A percentile compares a stretch with the other conserved stretches of the same genome.
Evolutionary conservation across 2,888 invertebrate species (phyloP).

Genomic region (Buathra laborator): DNA sequence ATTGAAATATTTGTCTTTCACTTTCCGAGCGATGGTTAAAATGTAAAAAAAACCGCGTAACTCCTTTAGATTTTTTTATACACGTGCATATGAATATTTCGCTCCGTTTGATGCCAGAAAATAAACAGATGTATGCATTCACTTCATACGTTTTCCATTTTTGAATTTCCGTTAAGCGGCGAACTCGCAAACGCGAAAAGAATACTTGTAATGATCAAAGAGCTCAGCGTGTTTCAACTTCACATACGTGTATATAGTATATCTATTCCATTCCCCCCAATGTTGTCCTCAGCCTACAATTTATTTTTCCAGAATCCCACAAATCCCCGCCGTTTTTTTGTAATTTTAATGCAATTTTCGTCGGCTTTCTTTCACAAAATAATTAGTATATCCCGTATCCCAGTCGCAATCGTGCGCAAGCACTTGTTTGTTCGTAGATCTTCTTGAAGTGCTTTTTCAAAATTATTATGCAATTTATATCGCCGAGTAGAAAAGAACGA

Average conservation of each 20-base stretch:
- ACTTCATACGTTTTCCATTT: not conserved
- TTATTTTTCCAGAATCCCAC: constrained; percentile 7
- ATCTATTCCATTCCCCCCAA: not conserved
- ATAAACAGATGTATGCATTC: not conserved
- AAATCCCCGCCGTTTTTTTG: not conserved
- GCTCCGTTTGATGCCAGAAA: not conserved
- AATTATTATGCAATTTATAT: not conserved
- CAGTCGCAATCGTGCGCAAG: not conserved
- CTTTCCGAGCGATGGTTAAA: not conserved
- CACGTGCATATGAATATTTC: not conserved
- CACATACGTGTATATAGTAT: not conserved
- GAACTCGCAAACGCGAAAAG: not conserved
- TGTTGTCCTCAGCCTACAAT: not conserved
- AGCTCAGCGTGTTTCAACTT: not conserved
- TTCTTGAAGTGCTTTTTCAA: not conserved
- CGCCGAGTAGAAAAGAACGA: not conserved
- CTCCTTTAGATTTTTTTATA: not conserved
- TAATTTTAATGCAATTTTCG: constrained; percentile 35
- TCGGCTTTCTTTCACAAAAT: constrained; percentile 20
- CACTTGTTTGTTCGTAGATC: not conserved
- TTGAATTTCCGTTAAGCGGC: not conserved
- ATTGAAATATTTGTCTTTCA: not conserved
- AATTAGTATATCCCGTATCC: not conserved
- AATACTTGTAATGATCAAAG: not conserved
- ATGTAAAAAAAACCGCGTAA: not conserved